A percentile compares a stretch with the other conserved stretches of the same genome.
These are phyloP conservation scores for Sebastes hubbsi DNA, from an alignment of 2,797 vertebrate species.

Conservation along the genomic window DNA sequence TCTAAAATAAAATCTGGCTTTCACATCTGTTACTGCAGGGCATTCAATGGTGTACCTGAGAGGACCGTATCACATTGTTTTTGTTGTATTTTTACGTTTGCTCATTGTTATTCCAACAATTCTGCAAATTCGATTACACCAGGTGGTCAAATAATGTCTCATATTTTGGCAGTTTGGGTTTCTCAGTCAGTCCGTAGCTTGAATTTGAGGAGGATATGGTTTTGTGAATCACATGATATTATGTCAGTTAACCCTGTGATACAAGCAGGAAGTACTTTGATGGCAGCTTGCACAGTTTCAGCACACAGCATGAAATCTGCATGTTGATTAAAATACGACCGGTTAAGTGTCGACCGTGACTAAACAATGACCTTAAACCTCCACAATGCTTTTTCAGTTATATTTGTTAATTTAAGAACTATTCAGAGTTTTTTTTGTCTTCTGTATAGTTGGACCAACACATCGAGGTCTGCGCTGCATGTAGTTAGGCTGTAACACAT, in stretches of 20 bases:
- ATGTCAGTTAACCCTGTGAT: background rate
- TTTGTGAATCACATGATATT: background rate
- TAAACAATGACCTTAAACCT: background rate
- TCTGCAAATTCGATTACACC: background rate
- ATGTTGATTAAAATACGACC: background rate
- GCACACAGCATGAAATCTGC: background rate
- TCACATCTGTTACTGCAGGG: conserved; percentile 7
- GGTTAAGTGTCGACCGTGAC: background rate
- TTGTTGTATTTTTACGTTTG: background rate
- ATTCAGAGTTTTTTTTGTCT: background rate
- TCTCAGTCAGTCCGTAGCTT: background rate
- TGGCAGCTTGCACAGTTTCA: background rate
- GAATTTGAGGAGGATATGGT: background rate
- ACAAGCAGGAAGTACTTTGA: background rate
- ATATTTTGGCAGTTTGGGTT: background rate
- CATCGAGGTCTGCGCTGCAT: background rate
- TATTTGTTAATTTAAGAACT: background rate
- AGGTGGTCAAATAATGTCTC: background rate
- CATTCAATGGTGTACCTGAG: background rate
- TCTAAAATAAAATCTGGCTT: conserved; percentile 31
- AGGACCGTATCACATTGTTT: background rate
- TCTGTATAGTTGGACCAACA: background rate
- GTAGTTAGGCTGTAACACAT: background rate
- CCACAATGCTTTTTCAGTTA: background rate
- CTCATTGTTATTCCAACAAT: background rate